These are phyloP conservation scores for Theristicus caerulescens DNA, from an alignment of 2,113 vertebrate species.

Conservation along the genomic window DNA sequence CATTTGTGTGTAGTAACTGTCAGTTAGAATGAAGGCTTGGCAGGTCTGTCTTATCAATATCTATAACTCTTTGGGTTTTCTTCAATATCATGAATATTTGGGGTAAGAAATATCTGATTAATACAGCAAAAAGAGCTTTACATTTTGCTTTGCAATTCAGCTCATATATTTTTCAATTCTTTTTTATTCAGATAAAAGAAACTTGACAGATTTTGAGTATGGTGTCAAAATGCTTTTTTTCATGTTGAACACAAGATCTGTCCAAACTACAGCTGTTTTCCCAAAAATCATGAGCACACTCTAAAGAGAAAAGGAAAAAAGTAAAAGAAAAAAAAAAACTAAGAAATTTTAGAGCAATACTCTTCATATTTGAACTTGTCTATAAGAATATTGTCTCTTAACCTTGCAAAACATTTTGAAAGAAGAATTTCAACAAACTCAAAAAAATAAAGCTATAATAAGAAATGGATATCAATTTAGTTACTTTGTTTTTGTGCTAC, in stretches of 20 bases:
- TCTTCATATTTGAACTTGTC: neutral
- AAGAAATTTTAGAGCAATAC: neutral
- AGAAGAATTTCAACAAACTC: neutral
- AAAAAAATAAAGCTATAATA: neutral
- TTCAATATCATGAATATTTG: neutral
- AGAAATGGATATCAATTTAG: neutral
- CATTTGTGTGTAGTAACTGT: neutral
- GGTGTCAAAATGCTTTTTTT: neutral
- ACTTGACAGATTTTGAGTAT: neutral
- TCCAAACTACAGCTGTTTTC: neutral
- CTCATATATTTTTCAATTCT: neutral
- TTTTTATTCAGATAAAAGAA: neutral
- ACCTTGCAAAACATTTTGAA: neutral
- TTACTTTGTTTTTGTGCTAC: neutral
- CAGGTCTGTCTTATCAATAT: neutral
- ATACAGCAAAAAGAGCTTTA: neutral
- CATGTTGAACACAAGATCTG: neutral
- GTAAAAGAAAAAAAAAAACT: neutral
- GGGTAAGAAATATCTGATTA: neutral
- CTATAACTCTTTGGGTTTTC: neutral
- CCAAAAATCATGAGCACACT: neutral
- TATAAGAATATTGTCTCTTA: neutral
- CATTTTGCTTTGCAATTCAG: neutral
- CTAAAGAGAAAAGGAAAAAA: neutral
- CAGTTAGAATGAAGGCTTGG: neutral